Evolutionary conservation across 2,797 vertebrate species (phyloP), one percentile per base, ranked within the genome.

Genomic region (Alectoris magna): DNA sequence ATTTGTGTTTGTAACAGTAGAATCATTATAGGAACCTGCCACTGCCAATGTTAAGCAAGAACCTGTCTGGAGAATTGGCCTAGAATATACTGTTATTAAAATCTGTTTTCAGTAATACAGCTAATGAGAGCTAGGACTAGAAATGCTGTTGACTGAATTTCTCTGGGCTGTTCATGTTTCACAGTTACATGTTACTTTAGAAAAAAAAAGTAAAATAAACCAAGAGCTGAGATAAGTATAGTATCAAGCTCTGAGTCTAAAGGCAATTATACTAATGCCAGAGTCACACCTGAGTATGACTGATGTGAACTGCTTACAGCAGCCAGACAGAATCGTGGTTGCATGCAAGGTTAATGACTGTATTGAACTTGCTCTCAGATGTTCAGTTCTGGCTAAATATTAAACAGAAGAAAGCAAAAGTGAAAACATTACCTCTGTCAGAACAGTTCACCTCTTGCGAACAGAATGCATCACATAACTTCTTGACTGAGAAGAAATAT

Each of bases 221-320:
- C 23, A 41, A 74, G 59, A 76, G 49, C 60, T 88, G 85, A 64
- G 78, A 11, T 63, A 90, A 87, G 11, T 83, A 56, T 39, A 73
- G 44, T 80, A 78, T 91, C 88, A 77, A 59, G 63, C 92, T 87
- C 46, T 87, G 63, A 69, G 72, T 87, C 63, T 67, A 87, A 91
- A 77, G 46, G 75, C 87, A 88, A 60, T 84, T 94, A 34, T 31
- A 66, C 0, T 23, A 74, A 74, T 88, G 62, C 74, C 56, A 64
- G 53, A 82, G 34, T 94, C 78, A 85, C 29, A 75, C 87, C 90
- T 90, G 66, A 75, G 38, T 59, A 63, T 75, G 93, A 62, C 72
- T 90, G 81, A 75, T 94, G 56, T 63, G 84, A 83, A 36, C 59
- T 75, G 69, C 87, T 91, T 75, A 14, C 36, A 85, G 59, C 79